Evolutionary conservation across 2,113 vertebrate species (phyloP).

Genomic region (Hyperopisus bebe): DNA sequence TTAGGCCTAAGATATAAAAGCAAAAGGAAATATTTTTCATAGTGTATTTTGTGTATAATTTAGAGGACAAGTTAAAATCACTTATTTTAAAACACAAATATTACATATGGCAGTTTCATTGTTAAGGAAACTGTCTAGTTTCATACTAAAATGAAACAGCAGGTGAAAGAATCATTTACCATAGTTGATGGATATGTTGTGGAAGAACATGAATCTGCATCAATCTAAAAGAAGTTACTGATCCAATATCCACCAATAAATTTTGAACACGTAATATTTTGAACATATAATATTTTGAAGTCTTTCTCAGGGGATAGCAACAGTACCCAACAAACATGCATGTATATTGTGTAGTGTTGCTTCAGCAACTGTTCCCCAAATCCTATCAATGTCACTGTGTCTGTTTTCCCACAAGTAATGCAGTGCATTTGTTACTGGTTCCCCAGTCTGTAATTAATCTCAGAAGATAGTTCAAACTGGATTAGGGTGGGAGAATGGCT

Average conservation of each 20-base stretch:
- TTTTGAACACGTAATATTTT: background rate
- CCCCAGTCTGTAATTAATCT: constrained; percentile 28
- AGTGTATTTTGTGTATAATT: background rate
- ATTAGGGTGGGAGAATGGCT: background rate
- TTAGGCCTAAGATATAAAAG: background rate
- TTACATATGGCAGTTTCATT: background rate
- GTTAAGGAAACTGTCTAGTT: background rate
- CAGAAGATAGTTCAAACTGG: background rate
- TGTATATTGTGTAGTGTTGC: background rate
- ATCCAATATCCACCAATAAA: background rate
- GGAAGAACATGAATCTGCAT: background rate
- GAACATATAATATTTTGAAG: background rate
- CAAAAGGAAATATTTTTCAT: background rate
- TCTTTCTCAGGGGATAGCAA: background rate
- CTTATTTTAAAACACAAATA: background rate
- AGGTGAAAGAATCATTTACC: background rate
- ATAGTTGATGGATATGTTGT: background rate
- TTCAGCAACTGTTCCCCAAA: background rate
- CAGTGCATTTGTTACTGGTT: constrained; percentile 51
- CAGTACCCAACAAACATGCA: background rate
- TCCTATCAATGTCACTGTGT: background rate
- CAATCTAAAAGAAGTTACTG: background rate
- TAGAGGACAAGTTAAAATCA: background rate
- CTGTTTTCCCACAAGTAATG: constrained; percentile 32
- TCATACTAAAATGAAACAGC: background rate